These are phyloP conservation scores for Podarcis raffonei DNA, from an alignment of 2,113 vertebrate species.

Conservation along the genomic window DNA sequence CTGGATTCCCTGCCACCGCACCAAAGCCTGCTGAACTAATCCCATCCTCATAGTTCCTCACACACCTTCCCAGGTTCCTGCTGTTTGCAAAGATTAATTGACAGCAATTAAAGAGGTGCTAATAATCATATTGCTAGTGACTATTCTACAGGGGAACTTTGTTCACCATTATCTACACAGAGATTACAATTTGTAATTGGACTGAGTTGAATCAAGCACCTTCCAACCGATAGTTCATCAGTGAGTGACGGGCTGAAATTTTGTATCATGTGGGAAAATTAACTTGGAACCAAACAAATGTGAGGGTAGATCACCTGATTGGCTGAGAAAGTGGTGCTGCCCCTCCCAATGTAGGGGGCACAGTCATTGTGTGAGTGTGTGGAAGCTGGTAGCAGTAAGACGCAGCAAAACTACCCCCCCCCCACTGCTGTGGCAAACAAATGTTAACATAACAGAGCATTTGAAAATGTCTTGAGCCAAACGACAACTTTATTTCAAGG, in stretches of 20 bases:
- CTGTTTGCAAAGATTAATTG: slow-evolving; percentile 84
- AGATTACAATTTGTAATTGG: slow-evolving; percentile 98
- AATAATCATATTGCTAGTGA: slow-evolving; percentile 96
- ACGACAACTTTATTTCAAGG: neutral
- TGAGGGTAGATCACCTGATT: slow-evolving; percentile 21
- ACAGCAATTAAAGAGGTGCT: slow-evolving; percentile 98
- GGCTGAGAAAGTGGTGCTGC: slow-evolving; percentile 25
- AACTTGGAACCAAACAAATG: too few species aligned
- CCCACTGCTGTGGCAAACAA: neutral
- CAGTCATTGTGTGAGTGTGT: neutral
- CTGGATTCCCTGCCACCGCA: neutral
- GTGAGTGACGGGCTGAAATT: slow-evolving; percentile 90
- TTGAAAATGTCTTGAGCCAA: neutral
- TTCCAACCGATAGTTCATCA: slow-evolving; percentile 79
- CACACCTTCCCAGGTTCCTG: slow-evolving; percentile 76
- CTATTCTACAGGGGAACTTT: slow-evolving; percentile 92
- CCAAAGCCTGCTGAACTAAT: too few species aligned
- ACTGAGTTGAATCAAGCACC: slow-evolving; percentile 86
- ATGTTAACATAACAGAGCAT: neutral
- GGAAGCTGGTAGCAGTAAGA: neutral
- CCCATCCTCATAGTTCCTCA: slow-evolving; percentile 29
- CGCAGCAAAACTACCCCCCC: neutral
- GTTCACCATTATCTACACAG: slow-evolving; percentile 97
- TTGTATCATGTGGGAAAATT: slow-evolving; percentile 75
- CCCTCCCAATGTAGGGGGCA: neutral